Evolutionary conservation across 2,888 invertebrate genomes (phyloP), one percentile per base, ranked within the genome.

Genomic region (Ophion ellenae): DNA sequence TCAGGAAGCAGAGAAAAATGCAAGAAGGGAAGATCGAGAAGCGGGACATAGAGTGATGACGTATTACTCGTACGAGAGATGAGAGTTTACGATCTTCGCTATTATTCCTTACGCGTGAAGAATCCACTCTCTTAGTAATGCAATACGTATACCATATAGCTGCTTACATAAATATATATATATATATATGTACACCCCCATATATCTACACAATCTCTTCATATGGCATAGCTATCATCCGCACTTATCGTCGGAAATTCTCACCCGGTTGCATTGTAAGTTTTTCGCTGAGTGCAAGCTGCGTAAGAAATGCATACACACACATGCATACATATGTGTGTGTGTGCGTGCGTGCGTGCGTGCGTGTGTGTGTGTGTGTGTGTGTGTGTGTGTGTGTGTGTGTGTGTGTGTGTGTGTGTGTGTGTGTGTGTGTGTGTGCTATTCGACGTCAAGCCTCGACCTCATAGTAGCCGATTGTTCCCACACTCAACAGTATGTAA

Each of bases 231-330:
- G 73, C 79, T 87, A 87, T 86, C 87, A 71, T 53, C 24, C 28
- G 63, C n/a, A 67, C 63, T 84, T 71, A 87, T 87, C 87, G 86
- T 87, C 86, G 86, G 84, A 87, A 84, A 87, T 87, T 87, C 87
- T 86, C 87, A 87, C 84, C 84, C 87, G 83, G 70, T 81, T 85
- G 85, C 81, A 87, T 86, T 86, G 77, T 83, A 74, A 78, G 70
- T 83, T 81, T 67, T 67, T 61, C 80, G 76, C 82, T 74, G 74
- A 64, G 75, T 64, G 79, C 17, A 45, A 45, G 40, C 77, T 32
- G 73, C 61, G 73, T 32, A 45, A 53, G 76, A 73, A 53, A 53
- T 14, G 53, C 17, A 53, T 40, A 7, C 40, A 9, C 40, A 40
- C 40, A 40, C 40, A 40, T 40, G 9, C 40, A 1, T 6, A 40